Evolutionary conservation across 35 echinoderm and acorn worm species (phyloP).

Genomic region (Lytechinus pictus): DNA sequence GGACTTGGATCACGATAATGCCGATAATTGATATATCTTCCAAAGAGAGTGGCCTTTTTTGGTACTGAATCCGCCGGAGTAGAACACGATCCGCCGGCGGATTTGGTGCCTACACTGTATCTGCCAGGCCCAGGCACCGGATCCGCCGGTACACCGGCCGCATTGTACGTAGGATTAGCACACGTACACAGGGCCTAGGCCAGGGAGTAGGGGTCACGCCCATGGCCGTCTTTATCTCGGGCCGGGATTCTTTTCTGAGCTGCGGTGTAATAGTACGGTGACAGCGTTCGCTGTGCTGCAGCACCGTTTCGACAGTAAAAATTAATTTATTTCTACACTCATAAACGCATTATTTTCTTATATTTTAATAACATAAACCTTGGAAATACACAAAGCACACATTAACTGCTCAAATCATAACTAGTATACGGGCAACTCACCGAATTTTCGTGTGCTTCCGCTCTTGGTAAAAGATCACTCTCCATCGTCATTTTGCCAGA

Average conservation of each 20-base stretch:
- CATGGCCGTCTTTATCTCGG: background rate
- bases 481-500: conserved; percentile 57
- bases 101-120: no score
- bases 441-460: conserved; percentile 50
- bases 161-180: no score
- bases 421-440: background rate
- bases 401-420: background rate
- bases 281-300: background rate
- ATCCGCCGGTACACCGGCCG: no score
- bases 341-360: background rate
- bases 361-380: background rate
- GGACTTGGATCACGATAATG: no score
- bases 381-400: background rate
- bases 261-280: background rate
- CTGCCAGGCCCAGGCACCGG: no score
- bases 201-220: conserved; percentile 36
- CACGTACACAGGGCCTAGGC: no score
- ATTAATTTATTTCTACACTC: background rate
- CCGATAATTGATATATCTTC: no score
- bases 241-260: background rate
- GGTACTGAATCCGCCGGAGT: no score
- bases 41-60: no score
- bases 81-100: no score
- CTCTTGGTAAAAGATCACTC: background rate
- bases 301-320: background rate